phyloP scores from a whole-genome alignment of 2,888 invertebrate species.

The Biston stratarius region DNA sequence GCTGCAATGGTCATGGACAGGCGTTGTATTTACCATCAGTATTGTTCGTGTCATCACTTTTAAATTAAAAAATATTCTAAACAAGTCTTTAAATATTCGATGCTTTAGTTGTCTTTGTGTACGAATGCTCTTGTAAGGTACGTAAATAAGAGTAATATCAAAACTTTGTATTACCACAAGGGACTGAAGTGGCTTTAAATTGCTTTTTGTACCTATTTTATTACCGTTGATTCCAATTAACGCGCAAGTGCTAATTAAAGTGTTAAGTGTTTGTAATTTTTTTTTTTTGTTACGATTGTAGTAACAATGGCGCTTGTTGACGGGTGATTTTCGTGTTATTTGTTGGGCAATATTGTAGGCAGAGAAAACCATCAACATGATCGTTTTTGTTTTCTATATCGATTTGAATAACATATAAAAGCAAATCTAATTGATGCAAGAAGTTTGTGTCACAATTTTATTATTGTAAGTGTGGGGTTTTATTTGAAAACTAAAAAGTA shows the following conservation, averaged over 20 bases:
- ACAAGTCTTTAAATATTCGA: not conserved
- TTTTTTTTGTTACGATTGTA: conserved; percentile 8
- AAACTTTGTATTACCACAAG: conserved; percentile 5
- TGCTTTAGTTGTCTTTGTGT: not conserved
- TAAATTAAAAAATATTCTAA: not conserved
- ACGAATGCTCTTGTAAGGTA: not conserved
- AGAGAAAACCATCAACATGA: no score
- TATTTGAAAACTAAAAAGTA: no score
- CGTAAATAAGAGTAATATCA: not conserved
- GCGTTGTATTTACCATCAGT: no score
- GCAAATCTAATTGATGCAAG: no score
- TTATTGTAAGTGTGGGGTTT: no score
- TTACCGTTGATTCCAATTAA: conserved; percentile 21
- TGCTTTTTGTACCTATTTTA: conserved; percentile 9
- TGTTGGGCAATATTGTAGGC: no score
- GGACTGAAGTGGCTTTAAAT: not conserved
- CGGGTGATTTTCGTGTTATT: no score
- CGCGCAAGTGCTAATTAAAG: conserved; percentile 18
- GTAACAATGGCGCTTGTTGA: conserved; percentile 4
- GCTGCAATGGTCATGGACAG: no score
- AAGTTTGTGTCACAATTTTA: no score
- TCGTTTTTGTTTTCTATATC: no score
- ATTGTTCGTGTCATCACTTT: no score
- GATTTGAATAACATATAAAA: no score
- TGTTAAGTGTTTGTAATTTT: conserved; percentile 12